These are phyloP conservation scores for Diabrotica undecimpunctata DNA, from an alignment of 1,140 invertebrate species.

Conservation along the genomic window DNA sequence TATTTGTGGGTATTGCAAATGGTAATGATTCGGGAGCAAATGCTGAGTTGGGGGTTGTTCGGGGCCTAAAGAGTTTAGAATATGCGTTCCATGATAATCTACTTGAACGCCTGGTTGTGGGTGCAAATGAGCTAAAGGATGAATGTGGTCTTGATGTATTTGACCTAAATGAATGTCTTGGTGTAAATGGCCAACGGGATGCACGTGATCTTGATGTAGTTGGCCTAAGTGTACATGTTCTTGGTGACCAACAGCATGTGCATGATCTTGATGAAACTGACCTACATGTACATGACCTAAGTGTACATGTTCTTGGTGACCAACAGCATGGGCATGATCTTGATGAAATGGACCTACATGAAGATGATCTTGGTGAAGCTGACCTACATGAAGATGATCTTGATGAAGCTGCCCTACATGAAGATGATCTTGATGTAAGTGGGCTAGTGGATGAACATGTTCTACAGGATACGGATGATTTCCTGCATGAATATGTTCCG, in stretches of 20 bases:
- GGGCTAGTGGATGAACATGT: background rate
- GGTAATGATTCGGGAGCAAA: slow-evolving; percentile 14
- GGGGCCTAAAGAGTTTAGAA: background rate
- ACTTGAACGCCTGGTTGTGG: slow-evolving; percentile 6
- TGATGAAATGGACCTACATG: background rate
- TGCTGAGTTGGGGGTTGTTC: slow-evolving; percentile 10
- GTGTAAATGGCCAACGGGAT: too few relatives aligned
- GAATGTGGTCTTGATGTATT: background rate
- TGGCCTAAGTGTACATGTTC: too few relatives aligned
- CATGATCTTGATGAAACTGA: background rate
- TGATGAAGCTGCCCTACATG: background rate
- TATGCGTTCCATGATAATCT: slow-evolving; percentile 29
- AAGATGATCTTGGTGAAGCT: background rate
- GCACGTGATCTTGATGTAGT: too few relatives aligned
- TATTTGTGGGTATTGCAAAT: slow-evolving; percentile 27
- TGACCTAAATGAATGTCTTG: too few relatives aligned
- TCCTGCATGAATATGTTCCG: too few relatives aligned
- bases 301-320: background rate
- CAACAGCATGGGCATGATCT: background rate
- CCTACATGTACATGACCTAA: too few relatives aligned
- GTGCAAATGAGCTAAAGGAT: slow-evolving; percentile 7
- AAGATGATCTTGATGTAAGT: background rate
- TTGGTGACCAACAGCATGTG: too few relatives aligned
- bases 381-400: background rate
- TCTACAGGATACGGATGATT: too few relatives aligned